Evolutionary conservation across 2,113 vertebrate species (phyloP).

Genomic region (Tursiops truncatus): DNA sequence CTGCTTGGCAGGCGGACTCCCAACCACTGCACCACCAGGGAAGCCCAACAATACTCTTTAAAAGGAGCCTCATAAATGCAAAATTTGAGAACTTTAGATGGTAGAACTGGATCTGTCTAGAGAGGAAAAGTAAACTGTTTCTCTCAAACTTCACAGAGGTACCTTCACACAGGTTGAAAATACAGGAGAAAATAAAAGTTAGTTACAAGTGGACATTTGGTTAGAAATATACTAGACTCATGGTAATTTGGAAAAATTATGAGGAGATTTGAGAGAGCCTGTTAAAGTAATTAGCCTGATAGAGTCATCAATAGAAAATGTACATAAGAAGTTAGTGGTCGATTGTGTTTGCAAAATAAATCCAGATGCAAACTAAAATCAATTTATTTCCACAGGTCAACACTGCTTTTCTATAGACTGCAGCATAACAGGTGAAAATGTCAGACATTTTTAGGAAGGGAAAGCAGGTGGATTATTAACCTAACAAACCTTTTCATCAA

Average conservation of each 20-base stretch:
- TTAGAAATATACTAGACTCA: slow-evolving; percentile 19
- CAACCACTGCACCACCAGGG: no score
- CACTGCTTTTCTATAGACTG: slow-evolving; percentile 7
- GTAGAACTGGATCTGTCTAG: not conserved
- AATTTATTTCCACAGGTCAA: slow-evolving; percentile 1
- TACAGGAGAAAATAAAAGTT: not conserved
- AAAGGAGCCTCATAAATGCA: not conserved
- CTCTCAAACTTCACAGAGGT: not conserved
- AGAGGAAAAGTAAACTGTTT: not conserved
- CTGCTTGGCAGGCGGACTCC: no score
- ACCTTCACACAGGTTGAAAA: not conserved
- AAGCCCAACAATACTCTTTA: not conserved
- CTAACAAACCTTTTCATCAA: slow-evolving; percentile 29
- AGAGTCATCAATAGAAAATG: not conserved
- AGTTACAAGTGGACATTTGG: not conserved
- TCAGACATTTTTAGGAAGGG: not conserved
- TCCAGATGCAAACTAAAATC: slow-evolving; percentile 37
- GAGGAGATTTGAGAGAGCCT: not conserved
- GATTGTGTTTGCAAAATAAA: not conserved
- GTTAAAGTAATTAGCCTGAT: not conserved
- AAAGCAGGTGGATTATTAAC: not conserved
- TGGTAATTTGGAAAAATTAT: slow-evolving; percentile 9
- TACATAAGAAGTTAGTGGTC: slow-evolving; percentile 6
- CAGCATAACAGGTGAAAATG: not conserved
- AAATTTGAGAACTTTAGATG: not conserved